Evolutionary conservation across 1,140 invertebrate species (phyloP), one percentile per base, ranked within the genome.

Genomic region (Stratiolaelaps scimitus): DNA sequence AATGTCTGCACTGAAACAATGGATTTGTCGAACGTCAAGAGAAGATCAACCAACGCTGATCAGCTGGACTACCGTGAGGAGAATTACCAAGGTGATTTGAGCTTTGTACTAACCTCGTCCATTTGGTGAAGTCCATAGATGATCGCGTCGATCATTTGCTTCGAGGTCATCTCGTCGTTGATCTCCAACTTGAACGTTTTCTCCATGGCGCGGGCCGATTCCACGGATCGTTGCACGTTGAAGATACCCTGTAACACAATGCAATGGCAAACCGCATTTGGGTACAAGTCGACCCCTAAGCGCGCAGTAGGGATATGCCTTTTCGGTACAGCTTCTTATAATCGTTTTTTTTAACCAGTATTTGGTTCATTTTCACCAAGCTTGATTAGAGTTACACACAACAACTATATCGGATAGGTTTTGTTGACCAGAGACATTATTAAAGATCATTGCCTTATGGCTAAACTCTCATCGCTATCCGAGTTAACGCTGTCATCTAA

Each of bases 131-230:
- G 17, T 17, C 20, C 26, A 26, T 15, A 20, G 15, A 60, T 23
- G 17, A 60, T 60, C 13, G 20, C 10, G 10, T 60, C 53, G 53
- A 60, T 60, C 4, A 60, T 60, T 20, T 60, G 17, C 53, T 60
- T 13, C n/a, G 53, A 15, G 15, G 15, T 29, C 53, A 20, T 60
- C 13, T 60, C 15, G n/a, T 17, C 23, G 20, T 10, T 10, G 15
- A 60, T 26, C 2, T 48, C 47, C 7, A 48, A 4, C 4, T 28
- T 19, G 15, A 48, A 48, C 4, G 20, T 28, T 48, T 28, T 48
- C 47, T 48, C 47, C 19, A 48, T 48, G 20, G 7, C 4, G 15
- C 47, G 47, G 28, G 47, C 23, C 1, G 26, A 29, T 34, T n/a
- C 10, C 20, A 60, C 15, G 2, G 53, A 15, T 26, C 26, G 5